Evolutionary conservation across 2,888 invertebrate species (phyloP).

Genomic region (Aproaerema taeniolella): DNA sequence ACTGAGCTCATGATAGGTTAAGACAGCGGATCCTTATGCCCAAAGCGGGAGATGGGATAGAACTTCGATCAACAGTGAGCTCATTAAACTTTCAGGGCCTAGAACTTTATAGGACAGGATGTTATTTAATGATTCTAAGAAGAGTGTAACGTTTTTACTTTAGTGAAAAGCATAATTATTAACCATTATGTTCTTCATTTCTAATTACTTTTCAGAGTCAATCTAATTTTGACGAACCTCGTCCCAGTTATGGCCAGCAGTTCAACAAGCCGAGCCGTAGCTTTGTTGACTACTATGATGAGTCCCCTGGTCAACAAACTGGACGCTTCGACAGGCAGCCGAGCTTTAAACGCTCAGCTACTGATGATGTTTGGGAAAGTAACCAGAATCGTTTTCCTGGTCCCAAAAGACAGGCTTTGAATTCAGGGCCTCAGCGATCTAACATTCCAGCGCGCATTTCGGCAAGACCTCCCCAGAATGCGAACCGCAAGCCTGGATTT

Average conservation of each 20-base stretch:
- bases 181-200: constrained; percentile 9
- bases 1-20: no score
- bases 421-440: constrained; percentile 10
- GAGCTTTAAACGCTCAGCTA: constrained; percentile 36
- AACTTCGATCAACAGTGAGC: no score
- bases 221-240: constrained; percentile 30
- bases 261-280: constrained; percentile 31
- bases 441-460: no score
- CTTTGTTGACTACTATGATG: constrained; percentile 35
- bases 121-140: no score
- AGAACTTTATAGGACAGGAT: no score
- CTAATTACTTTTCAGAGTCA: constrained; percentile 43
- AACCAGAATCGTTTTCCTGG: constrained; percentile 27
- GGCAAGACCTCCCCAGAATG: not conserved
- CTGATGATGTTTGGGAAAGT: constrained; percentile 30
- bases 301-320: constrained; percentile 19
- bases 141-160: no score
- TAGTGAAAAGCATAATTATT: no score
- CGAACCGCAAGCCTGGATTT: no score
- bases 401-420: constrained; percentile 33
- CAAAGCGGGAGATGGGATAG: no score
- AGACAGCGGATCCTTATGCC: no score
- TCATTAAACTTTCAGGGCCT: no score
- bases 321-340: constrained; percentile 19
- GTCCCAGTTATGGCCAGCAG: constrained; percentile 9